Percentiles rank a stretch among this genome's conserved stretches.
phyloP scores from a whole-genome alignment of 2,113 vertebrate species.

The Myodes glareolus region DNA sequence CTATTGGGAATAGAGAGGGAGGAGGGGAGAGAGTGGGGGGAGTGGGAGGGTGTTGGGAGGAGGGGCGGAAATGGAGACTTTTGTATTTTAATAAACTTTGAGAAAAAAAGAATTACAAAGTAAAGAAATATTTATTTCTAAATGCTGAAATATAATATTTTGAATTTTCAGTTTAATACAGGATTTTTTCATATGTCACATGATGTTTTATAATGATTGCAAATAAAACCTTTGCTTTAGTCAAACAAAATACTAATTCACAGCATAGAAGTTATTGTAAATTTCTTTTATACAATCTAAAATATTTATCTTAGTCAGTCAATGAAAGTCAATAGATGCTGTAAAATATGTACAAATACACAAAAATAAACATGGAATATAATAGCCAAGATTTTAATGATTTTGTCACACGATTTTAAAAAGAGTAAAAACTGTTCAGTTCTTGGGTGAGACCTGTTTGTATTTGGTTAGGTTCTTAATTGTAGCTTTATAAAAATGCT shows the following conservation, averaged over 20 bases:
- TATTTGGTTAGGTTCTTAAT: background rate
- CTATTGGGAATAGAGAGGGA: too few species aligned
- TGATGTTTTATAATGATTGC: constrained; percentile 30
- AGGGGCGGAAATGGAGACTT: too few species aligned
- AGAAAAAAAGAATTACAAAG: constrained; percentile 44
- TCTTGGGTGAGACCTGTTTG: background rate
- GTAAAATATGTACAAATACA: background rate
- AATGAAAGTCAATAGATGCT: background rate
- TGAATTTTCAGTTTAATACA: constrained; percentile 8
- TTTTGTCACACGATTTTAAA: background rate
- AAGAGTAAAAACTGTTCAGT: background rate
- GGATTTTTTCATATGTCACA: background rate
- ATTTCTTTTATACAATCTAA: background rate
- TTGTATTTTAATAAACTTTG: too few species aligned
- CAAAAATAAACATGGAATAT: background rate
- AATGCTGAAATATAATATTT: background rate
- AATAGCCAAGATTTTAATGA: background rate
- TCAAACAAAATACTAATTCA: background rate
- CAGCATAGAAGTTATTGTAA: background rate
- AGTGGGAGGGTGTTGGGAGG: too few species aligned
- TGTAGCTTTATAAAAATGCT: background rate
- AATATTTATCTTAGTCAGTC: background rate
- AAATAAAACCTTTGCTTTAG: background rate
- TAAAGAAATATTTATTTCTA: background rate
- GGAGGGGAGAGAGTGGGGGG: too few species aligned